Evolutionary conservation across 2,888 invertebrate genomes (phyloP).

Genomic region (Lissonota sp.): DNA sequence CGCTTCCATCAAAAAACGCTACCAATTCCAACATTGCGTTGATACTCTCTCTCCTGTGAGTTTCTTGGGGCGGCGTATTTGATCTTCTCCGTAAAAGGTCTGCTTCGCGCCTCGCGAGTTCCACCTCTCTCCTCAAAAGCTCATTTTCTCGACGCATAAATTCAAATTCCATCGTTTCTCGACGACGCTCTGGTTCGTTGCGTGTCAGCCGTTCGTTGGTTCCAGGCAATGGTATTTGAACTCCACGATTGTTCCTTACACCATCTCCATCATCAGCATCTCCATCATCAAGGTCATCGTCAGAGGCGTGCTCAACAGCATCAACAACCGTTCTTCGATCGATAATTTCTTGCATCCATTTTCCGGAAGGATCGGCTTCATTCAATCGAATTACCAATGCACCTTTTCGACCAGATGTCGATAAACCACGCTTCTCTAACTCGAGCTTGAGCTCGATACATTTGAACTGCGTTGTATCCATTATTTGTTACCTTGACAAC

Average conservation of each 20-base stretch:
- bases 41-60: conserved; percentile 30
- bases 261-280: neutral
- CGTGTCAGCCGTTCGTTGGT: too few species aligned
- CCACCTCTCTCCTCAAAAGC: conserved; percentile 34
- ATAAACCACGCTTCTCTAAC: neutral
- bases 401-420: neutral
- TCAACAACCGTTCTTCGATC: neutral
- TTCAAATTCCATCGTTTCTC: neutral
- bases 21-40: conserved; percentile 44
- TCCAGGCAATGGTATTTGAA: neutral
- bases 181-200: too few species aligned
- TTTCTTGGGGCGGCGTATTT: neutral
- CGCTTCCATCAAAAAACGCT: conserved; percentile 50
- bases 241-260: neutral
- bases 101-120: conserved; percentile 46
- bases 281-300: neutral
- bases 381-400: neutral
- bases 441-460: neutral
- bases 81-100: conserved; percentile 32
- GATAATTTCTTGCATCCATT: neutral
- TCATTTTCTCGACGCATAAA: conserved; percentile 8
- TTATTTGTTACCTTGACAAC: neutral
- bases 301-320: neutral
- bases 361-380: neutral
- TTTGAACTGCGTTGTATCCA: neutral